These are phyloP conservation scores for Calameuta filiformis DNA, from an alignment of 2,888 invertebrate genomes.

Conservation along the genomic window DNA sequence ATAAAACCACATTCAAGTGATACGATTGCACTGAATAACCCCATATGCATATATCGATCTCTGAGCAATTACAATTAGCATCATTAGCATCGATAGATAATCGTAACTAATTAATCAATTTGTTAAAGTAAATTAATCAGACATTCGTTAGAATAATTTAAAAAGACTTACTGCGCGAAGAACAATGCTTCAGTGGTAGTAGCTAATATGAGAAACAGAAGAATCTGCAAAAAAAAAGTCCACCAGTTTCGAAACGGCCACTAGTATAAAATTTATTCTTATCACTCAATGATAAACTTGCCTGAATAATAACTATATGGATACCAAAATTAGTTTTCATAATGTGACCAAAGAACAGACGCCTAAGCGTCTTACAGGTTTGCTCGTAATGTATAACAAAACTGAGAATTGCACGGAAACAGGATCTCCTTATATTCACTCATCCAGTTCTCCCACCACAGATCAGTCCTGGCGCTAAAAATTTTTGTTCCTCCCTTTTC, in stretches of 20 bases:
- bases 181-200: slow-evolving; percentile 41
- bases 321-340: slow-evolving; percentile 37
- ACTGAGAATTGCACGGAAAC: slow-evolving; percentile 46
- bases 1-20: too few relatives aligned
- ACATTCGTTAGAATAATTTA: slow-evolving; percentile 15
- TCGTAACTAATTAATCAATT: too few relatives aligned
- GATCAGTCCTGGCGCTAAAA: neutral
- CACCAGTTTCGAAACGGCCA: neutral
- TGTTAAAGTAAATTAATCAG: too few relatives aligned
- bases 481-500: slow-evolving; percentile 25
- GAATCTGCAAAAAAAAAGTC: slow-evolving; percentile 32
- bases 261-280: neutral
- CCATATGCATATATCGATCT: too few relatives aligned
- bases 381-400: slow-evolving; percentile 49
- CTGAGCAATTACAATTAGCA: too few relatives aligned
- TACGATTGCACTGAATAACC: too few relatives aligned
- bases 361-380: slow-evolving; percentile 16
- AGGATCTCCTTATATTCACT: slow-evolving; percentile 51
- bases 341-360: slow-evolving; percentile 14
- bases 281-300: neutral
- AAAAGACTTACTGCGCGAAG: slow-evolving; percentile 44
- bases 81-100: too few relatives aligned
- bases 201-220: slow-evolving; percentile 33
- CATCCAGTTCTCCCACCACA: neutral
- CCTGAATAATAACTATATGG: slow-evolving; percentile 37